A percentile compares a stretch with the other conserved stretches of the same genome.
These are phyloP conservation scores for Emesis furor DNA, from an alignment of 2,888 invertebrate genomes.

Conservation along the genomic window DNA sequence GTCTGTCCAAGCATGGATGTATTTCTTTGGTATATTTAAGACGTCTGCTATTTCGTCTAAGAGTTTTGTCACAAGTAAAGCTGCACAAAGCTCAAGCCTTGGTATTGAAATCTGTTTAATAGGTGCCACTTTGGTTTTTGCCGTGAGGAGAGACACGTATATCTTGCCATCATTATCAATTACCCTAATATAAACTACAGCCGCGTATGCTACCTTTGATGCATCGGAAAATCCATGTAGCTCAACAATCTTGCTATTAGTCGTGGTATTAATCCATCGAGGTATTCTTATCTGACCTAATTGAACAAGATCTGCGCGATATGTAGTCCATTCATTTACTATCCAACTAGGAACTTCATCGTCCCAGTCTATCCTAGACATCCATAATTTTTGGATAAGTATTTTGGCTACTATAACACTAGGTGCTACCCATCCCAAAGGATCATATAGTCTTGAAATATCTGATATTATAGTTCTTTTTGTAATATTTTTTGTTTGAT, in stretches of 20 bases:
- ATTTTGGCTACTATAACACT: slow-evolving; percentile 63
- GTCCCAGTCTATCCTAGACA: slow-evolving; percentile 59
- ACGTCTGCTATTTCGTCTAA: not conserved
- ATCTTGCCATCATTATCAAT: slow-evolving; percentile 11
- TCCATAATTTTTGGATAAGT: slow-evolving; percentile 69
- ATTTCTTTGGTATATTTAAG: too few relatives aligned
- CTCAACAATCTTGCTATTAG: slow-evolving; percentile 27
- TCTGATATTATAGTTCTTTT: slow-evolving; percentile 71
- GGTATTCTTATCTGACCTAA: slow-evolving; percentile 51
- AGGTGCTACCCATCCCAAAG: slow-evolving; percentile 74
- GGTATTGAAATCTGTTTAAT: slow-evolving; percentile 2
- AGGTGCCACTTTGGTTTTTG: slow-evolving; percentile 60
- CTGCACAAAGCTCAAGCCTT: not conserved
- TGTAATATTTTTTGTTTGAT: slow-evolving; percentile 41
- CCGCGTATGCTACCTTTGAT: slow-evolving; percentile 59
- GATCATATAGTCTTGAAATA: slow-evolving; percentile 74
- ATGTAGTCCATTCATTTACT: slow-evolving; percentile 50
- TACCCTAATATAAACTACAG: slow-evolving; percentile 61
- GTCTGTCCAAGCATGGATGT: too few relatives aligned
- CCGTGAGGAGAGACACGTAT: slow-evolving; percentile 51
- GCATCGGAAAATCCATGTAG: slow-evolving; percentile 70
- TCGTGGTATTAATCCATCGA: slow-evolving; percentile 49
- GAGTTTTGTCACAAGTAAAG: not conserved
- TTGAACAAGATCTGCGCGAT: slow-evolving; percentile 33
- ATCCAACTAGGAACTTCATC: slow-evolving; percentile 44